Conservation (phyloP, 2,113 vertebrate species). For the Oryzias melastigma region DNA sequence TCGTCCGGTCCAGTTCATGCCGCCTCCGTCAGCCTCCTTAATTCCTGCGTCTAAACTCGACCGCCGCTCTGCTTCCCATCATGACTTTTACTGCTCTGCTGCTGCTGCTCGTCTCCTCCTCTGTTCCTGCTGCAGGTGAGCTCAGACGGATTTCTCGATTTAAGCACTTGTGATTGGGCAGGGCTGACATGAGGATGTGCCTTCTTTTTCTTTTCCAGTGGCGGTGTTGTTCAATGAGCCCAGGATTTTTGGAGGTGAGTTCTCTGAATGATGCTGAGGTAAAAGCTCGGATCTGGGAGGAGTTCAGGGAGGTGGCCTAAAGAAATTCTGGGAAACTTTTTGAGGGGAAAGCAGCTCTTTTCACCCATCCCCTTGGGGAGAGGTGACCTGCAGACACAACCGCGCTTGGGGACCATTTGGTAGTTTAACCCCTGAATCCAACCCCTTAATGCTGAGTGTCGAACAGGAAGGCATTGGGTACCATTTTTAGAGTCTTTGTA, state of each 20-base stretch:
- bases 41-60: conserved; percentile 5
- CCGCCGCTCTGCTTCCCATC: conserved; percentile 11
- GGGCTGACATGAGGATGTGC: not conserved
- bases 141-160: not conserved
- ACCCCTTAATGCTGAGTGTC: no score
- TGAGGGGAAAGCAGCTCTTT: no score
- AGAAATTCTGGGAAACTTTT: no score
- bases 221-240: conserved; percentile 71
- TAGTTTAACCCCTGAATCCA: no score
- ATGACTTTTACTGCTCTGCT: conserved; percentile 59
- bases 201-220: conserved; percentile 23
- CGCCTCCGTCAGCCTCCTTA: not conserved
- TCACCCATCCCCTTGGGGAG: no score
- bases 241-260: conserved; percentile 78
- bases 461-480: no score
- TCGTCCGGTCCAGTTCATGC: conserved; percentile 25
- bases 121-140: conserved; percentile 62
- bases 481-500: no score
- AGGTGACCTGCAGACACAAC: no score
- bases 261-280: not conserved
- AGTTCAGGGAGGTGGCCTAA: no score
- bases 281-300: no score
- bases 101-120: conserved; percentile 52
- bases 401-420: no score
- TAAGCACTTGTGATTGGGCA: not conserved